Evolutionary conservation across 2,888 invertebrate species (phyloP).

Genomic region (Ennomos fuscantarius): DNA sequence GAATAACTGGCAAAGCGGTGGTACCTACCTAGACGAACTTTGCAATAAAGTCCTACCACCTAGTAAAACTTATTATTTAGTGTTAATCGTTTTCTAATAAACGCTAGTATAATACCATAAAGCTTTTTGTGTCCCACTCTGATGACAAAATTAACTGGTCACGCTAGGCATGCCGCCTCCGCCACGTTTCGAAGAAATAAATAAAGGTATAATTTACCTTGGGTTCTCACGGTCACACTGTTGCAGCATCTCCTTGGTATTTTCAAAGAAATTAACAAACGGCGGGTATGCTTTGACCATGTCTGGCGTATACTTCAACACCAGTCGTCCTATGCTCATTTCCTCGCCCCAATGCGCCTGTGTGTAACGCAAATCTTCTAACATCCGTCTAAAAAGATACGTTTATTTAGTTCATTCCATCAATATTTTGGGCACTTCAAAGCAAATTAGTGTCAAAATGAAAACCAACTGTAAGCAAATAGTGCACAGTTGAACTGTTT

Average conservation of each 20-base stretch:
- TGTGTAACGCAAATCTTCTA: slow-evolving; percentile 87
- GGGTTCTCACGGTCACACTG: slow-evolving; percentile 97
- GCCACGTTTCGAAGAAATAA: not conserved
- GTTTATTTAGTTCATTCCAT: not conserved
- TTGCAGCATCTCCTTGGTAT: slow-evolving; percentile 96
- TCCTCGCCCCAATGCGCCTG: slow-evolving; percentile 95
- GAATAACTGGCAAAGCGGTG: too few relatives aligned
- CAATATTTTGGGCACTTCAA: too few relatives aligned
- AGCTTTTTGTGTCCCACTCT: too few relatives aligned
- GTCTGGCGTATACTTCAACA: slow-evolving; percentile 94
- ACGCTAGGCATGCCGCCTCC: too few relatives aligned
- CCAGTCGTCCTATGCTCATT: slow-evolving; percentile 93
- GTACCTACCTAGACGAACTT: too few relatives aligned
- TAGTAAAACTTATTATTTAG: too few relatives aligned
- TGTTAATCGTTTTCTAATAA: too few relatives aligned
- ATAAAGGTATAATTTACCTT: slow-evolving; percentile 67
- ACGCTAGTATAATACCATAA: too few relatives aligned
- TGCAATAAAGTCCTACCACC: too few relatives aligned
- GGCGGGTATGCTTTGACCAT: slow-evolving; percentile 98
- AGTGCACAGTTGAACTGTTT: not conserved
- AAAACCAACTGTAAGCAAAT: too few relatives aligned
- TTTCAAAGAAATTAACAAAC: slow-evolving; percentile 99
- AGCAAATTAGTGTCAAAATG: too few relatives aligned
- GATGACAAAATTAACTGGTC: too few relatives aligned
- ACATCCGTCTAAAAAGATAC: slow-evolving; percentile 77